Conservation (phyloP, 2,113 vertebrate genomes). For the Sebastes fasciatus region DNA sequence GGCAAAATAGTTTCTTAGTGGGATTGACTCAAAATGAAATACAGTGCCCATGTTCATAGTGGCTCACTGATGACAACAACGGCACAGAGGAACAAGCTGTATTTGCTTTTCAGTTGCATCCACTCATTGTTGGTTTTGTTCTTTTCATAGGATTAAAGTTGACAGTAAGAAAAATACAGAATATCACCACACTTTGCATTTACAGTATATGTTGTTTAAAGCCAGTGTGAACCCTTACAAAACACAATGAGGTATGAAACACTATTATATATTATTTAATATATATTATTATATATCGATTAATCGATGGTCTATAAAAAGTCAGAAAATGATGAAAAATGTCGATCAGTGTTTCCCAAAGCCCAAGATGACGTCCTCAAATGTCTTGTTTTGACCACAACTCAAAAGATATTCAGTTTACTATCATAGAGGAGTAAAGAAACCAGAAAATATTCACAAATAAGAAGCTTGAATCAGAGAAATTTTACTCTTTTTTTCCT, state of each 20-base stretch:
- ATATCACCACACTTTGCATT: background rate
- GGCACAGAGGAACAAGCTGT: background rate
- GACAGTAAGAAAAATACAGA: background rate
- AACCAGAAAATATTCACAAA: no score
- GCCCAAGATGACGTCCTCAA: no score
- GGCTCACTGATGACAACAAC: background rate
- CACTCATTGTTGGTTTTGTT: background rate
- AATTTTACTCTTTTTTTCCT: no score
- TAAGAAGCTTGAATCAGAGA: no score
- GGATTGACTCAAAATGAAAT: background rate
- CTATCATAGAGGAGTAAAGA: no score
- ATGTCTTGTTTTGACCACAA: no score
- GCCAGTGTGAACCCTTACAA: background rate
- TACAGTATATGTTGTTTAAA: background rate
- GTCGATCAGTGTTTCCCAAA: no score
- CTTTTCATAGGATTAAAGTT: background rate
- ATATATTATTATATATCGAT: no score
- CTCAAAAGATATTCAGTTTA: no score
- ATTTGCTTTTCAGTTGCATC: background rate
- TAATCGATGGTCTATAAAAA: no score
- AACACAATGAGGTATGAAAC: background rate
- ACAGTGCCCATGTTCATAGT: background rate
- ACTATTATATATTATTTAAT: no score
- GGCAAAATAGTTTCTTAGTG: background rate
- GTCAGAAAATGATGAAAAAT: no score